These are phyloP conservation scores for Colaptes auratus DNA, from an alignment of 2,113 vertebrate genomes.

Conservation along the genomic window DNA sequence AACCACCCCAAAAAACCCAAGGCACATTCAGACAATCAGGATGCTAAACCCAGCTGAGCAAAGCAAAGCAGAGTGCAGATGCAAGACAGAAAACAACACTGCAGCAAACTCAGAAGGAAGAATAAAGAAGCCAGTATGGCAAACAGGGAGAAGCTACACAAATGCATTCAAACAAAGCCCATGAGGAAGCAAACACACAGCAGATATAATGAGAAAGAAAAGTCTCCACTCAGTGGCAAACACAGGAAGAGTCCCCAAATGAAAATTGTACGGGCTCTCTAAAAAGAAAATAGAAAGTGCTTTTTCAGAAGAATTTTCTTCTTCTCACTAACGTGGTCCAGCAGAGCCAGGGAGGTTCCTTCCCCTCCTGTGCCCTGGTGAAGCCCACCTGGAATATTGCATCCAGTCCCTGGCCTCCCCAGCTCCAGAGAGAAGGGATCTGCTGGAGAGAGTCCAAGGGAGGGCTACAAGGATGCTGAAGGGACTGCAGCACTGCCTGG, in stretches of 20 bases:
- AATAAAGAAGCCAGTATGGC: conserved; percentile 68
- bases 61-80: conserved; percentile 50
- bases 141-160: conserved; percentile 54
- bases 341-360: too few relatives aligned
- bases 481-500: too few relatives aligned
- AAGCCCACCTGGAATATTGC: too few relatives aligned
- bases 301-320: conserved; percentile 35
- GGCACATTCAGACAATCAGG: background rate
- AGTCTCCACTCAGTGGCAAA: conserved; percentile 8
- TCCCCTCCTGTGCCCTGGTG: too few relatives aligned
- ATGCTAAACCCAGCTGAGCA: conserved; percentile 46
- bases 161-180: conserved; percentile 43
- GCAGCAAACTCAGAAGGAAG: conserved; percentile 1
- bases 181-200: conserved; percentile 29
- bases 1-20: background rate
- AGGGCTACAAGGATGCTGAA: too few relatives aligned
- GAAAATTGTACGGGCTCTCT: background rate
- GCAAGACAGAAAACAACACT: conserved; percentile 56
- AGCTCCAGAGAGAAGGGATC: too few relatives aligned
- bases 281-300: background rate
- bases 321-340: background rate
- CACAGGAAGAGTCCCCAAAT: conserved; percentile 1
- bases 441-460: too few relatives aligned
- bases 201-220: conserved; percentile 3
- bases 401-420: too few relatives aligned